Base-by-base conservation (phyloP, 2,113 vertebrate genomes). In the Notarius lentiginosus region DNA sequence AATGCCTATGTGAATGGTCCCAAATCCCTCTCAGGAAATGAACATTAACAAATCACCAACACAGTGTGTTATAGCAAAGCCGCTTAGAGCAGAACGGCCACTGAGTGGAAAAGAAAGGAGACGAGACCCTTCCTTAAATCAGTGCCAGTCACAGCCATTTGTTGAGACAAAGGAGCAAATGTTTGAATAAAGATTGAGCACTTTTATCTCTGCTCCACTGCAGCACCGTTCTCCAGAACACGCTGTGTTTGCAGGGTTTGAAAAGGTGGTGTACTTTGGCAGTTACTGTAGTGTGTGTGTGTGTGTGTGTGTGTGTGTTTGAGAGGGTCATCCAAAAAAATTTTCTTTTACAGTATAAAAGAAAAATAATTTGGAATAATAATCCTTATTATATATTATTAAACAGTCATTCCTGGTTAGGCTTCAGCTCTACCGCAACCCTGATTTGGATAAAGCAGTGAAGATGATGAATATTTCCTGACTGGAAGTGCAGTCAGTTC, bases 31-130 rank as follows among this genome's bases (percentile, higher is more conserved):
- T 86, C 85, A 84, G 88, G 84, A 91, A 88, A 87, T 88, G 83
- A 91, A 91, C 92, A 94, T 91, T 94, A 91, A 92, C 91, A 93
- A 93, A 94, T 93, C 92, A 88, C 84, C 89, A 86, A 90, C 86
- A 87, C 90, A 92, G 86, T 85, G 86, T 76, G 79, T 91, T 91
- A 89, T 81, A 58, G 82, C 86, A 92, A 91, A 88, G 87, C 72
- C n/a, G 90, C 91, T 93, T 93, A 92, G 84, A 87, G 86, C 55
- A 70, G 84, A 86, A 87, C 84, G 85, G 86, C 90, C 88, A 92
- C 91, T 89, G 91, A 88, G 87, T 91, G 88, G 84, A 85, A 91
- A 88, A 93, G 91, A 92, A 91, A 88, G 88, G 91, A 89, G 91
- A 87, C 65, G 66, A 88, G 18, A 89, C 82, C 87, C 92, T 89